Evolutionary conservation across 2,888 invertebrate species (phyloP).

Genomic region (Anthrax anthrax): DNA sequence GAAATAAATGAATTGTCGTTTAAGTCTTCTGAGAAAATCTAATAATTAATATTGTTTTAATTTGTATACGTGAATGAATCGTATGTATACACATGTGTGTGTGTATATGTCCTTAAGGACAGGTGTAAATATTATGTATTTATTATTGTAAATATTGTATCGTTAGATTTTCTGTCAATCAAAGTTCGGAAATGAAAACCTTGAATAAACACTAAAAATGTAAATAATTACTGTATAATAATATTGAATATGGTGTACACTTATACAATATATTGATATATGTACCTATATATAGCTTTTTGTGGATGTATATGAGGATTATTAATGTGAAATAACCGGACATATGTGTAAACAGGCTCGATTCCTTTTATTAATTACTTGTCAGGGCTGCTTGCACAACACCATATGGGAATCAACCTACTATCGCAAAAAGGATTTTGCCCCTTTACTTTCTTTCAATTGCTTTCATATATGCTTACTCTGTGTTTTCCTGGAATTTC

Average conservation of each 20-base stretch:
- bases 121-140: too few relatives aligned
- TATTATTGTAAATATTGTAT: too few relatives aligned
- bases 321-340: slow-evolving; percentile 21
- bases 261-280: slow-evolving; percentile 1
- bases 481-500: too few relatives aligned
- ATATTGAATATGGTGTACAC: not conserved
- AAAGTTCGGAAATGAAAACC: not conserved
- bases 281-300: slow-evolving; percentile 2
- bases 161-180: slow-evolving; percentile 5
- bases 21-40: too few relatives aligned
- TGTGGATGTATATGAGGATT: slow-evolving; percentile 14
- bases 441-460: too few relatives aligned
- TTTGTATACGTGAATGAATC: too few relatives aligned
- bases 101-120: too few relatives aligned
- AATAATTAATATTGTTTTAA: too few relatives aligned
- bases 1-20: too few relatives aligned
- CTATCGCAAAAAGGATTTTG: too few relatives aligned
- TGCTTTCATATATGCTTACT: too few relatives aligned
- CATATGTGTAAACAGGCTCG: slow-evolving; percentile 20
- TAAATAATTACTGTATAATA: slow-evolving; percentile 1
- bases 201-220: slow-evolving; percentile 7
- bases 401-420: slow-evolving; percentile 7
- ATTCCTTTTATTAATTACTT: slow-evolving; percentile 22
- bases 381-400: slow-evolving; percentile 19
- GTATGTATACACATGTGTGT: too few relatives aligned